Percentiles rank a stretch among this genome's conserved stretches.
Evolutionary conservation across 2,888 invertebrate genomes (phyloP).

Genomic region (Arctia plantaginis): DNA sequence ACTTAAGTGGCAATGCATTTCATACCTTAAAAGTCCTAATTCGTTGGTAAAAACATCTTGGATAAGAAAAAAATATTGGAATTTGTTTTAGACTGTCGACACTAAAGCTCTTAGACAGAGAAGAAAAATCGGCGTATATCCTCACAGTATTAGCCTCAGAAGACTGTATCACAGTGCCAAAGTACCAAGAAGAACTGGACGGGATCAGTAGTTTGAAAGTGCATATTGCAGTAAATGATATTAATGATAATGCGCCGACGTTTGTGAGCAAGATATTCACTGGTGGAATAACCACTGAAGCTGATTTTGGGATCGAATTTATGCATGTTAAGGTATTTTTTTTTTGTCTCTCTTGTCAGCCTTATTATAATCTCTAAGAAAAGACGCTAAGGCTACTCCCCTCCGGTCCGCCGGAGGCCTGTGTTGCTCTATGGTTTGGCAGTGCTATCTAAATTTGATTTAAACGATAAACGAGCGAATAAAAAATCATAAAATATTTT

Average conservation of each 20-base stretch:
- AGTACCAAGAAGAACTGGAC: conserved; percentile 85
- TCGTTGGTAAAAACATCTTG: too few relatives aligned
- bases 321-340: conserved; percentile 91
- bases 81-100: conserved; percentile 64
- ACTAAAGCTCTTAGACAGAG: conserved; percentile 90
- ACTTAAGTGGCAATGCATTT: too few relatives aligned
- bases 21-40: too few relatives aligned
- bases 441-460: too few relatives aligned
- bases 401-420: too few relatives aligned
- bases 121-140: conserved; percentile 88
- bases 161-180: conserved; percentile 89
- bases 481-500: too few relatives aligned
- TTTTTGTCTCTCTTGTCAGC: neutral
- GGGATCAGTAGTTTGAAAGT: conserved; percentile 91
- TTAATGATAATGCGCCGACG: conserved; percentile 96
- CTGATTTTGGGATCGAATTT: conserved; percentile 95
- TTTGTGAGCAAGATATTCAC: conserved; percentile 94
- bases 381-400: too few relatives aligned
- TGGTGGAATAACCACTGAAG: conserved; percentile 97
- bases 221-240: conserved; percentile 90
- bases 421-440: too few relatives aligned
- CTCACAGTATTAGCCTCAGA: conserved; percentile 93
- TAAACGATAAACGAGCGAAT: too few relatives aligned
- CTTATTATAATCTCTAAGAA: neutral
- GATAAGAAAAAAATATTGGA: neutral